Base-by-base conservation (phyloP, 2,797 vertebrate species). In the Gymnodraco acuticeps region DNA sequence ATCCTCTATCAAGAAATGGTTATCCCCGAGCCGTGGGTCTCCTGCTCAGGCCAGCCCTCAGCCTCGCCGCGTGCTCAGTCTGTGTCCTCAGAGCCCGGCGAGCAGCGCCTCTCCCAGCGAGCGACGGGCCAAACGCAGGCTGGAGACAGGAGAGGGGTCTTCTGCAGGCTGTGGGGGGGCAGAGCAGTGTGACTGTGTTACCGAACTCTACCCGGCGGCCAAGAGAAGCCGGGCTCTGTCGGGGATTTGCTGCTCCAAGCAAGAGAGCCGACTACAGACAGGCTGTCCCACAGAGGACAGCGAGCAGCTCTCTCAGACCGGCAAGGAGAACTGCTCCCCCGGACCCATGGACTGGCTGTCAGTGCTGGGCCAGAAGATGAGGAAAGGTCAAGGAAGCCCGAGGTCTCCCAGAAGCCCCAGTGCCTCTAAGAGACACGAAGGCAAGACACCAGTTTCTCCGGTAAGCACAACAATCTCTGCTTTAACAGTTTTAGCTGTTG, bases 271-370 rank as follows among this genome's bases (percentile, higher is more conserved):
- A 15, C 53, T 15, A 4, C 64, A 77, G 74, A 68, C 42, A 3
- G 75, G 81, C 75, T 61, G 64, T 71, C 68, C 23, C 4, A 10
- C 56, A 3, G 86, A 90, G 38, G 87, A 83, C 19, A 58, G 20
- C 20, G 67, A 47, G 31, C 84, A 66, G 15, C 23, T 17, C 17
- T 75, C 81, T 0, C 83, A 85, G 75, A 82, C 65, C 17, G 95
- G 94, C 80, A 99, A 99, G 78, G 98, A 99, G 89, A 99, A 99
- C 60, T 93, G 81, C 80, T 96, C 95, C 27, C 96, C 96, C 11
- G 91, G 89, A 62, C 90, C 82, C 4, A 89, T 87, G 58, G 96
- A 97, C 88, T 99, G 98, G 98, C 86, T 99, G 68, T 95, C 96
- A 43, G 96, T 84, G 72, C 93, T 99, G 90, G 94, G 96, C 59